These are phyloP conservation scores for Nematopogon swammerdamellus DNA, from an alignment of 2,888 invertebrate genomes.

Conservation along the genomic window DNA sequence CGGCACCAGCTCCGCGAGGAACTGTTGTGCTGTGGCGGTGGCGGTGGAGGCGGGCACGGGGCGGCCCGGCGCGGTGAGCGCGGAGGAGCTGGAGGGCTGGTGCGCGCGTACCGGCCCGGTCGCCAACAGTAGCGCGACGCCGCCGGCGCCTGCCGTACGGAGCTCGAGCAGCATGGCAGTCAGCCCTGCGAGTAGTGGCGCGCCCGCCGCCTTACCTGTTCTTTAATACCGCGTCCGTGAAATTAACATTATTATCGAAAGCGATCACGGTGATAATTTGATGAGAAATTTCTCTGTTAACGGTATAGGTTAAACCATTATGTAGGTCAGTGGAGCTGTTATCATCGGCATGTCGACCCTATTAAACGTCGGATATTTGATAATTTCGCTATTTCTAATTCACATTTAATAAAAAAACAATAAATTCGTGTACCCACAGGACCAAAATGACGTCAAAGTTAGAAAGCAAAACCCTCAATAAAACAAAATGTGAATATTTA, in stretches of 20 bases:
- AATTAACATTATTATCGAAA: slow-evolving; percentile 18
- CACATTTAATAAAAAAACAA: too few species aligned
- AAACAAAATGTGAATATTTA: too few species aligned
- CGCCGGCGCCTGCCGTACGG: slow-evolving; percentile 23
- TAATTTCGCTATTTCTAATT: too few species aligned
- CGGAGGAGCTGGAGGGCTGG: slow-evolving; percentile 26
- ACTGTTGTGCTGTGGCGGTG: slow-evolving; percentile 17
- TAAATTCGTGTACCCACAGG: too few species aligned
- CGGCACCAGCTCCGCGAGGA: slow-evolving; percentile 35
- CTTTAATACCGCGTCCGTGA: slow-evolving; percentile 46
- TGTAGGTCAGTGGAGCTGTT: too few species aligned
- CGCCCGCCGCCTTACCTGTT: slow-evolving; percentile 34
- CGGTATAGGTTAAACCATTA: background rate
- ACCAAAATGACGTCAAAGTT: too few species aligned
- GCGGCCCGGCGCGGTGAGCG: slow-evolving; percentile 19
- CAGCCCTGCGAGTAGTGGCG: slow-evolving; percentile 12
- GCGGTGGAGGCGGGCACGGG: slow-evolving; percentile 21
- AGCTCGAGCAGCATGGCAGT: slow-evolving; percentile 37
- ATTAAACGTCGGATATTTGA: too few species aligned
- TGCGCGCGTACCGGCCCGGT: slow-evolving; percentile 25
- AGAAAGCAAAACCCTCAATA: too few species aligned
- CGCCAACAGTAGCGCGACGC: too few species aligned
- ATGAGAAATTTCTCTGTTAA: background rate
- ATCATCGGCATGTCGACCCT: too few species aligned
- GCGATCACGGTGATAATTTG: background rate